Percentiles rank a stretch among this genome's conserved stretches.
Conservation (phyloP, 2,113 vertebrate genomes). For the Oncorhynchus mykiss region DNA sequence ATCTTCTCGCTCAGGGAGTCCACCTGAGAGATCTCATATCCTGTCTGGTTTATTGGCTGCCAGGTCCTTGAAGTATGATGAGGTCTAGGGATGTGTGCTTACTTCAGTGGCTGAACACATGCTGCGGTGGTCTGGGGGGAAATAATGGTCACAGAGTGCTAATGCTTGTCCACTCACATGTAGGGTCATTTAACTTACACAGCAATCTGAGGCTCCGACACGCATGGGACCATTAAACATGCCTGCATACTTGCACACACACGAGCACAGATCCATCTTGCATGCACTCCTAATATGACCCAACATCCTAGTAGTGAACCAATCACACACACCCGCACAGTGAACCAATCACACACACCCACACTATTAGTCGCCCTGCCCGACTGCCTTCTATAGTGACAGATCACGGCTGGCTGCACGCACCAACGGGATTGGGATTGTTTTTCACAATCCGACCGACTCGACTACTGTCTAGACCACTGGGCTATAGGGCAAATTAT, state of each 20-base stretch:
- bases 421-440: constrained; percentile 6
- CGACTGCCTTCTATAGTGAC: constrained; percentile 18
- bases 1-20: no score
- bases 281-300: neutral
- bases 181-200: constrained; percentile 11
- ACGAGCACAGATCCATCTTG: neutral
- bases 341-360: neutral
- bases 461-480: constrained; percentile 24
- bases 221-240: neutral
- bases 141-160: neutral
- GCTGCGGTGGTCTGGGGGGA: neutral
- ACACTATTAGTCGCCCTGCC: neutral
- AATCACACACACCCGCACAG: neutral
- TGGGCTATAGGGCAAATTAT: constrained; percentile 29
- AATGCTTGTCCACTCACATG: constrained; percentile 17
- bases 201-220: constrained; percentile 2
- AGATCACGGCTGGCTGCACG: constrained; percentile 29
- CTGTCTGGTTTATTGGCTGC: neutral
- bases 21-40: neutral
- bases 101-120: neutral
- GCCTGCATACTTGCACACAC: neutral
- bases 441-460: neutral
- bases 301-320: neutral
- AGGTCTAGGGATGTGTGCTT: neutral
- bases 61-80: no score